These are phyloP conservation scores for Drosophila gunungcola DNA, from an alignment of 1,140 invertebrate species.

Conservation along the genomic window DNA sequence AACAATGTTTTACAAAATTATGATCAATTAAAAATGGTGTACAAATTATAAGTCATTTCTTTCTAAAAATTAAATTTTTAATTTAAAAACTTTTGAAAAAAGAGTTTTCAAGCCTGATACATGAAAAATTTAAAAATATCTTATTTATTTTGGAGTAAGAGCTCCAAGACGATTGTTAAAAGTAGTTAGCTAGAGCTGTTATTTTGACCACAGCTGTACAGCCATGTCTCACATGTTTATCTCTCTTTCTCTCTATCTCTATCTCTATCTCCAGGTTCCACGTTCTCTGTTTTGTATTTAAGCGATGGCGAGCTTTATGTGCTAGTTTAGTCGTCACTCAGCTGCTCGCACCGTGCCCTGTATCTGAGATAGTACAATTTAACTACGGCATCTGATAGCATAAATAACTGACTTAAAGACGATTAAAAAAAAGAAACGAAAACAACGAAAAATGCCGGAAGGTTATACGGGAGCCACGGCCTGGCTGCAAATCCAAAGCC, in stretches of 20 bases:
- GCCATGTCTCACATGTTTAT: neutral
- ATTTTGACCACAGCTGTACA: neutral
- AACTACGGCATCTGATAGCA: conserved; percentile 1
- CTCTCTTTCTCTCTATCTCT: neutral
- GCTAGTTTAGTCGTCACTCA: conserved; percentile 20
- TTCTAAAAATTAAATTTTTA: neutral
- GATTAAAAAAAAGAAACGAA: conserved; percentile 1
- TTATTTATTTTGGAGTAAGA: too few relatives aligned
- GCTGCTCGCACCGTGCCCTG: conserved; percentile 4
- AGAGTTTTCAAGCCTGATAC: too few relatives aligned
- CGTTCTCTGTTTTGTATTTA: conserved; percentile 18
- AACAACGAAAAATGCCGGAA: conserved; percentile 41
- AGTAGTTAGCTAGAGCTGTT: neutral
- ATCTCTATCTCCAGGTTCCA: conserved; percentile 1
- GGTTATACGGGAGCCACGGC: conserved; percentile 8
- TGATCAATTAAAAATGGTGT: too few relatives aligned
- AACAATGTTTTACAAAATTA: neutral
- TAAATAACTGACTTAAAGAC: conserved; percentile 8
- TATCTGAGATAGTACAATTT: neutral
- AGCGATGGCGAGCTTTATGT: conserved; percentile 1
- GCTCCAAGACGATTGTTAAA: too few relatives aligned
- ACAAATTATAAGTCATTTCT: too few relatives aligned
- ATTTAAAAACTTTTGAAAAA: too few relatives aligned
- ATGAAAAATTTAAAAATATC: too few relatives aligned
- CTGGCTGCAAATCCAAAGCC: conserved; percentile 72